These are phyloP conservation scores for Leptobrachium leishanense DNA, from an alignment of 2,113 vertebrate species.

Conservation along the genomic window DNA sequence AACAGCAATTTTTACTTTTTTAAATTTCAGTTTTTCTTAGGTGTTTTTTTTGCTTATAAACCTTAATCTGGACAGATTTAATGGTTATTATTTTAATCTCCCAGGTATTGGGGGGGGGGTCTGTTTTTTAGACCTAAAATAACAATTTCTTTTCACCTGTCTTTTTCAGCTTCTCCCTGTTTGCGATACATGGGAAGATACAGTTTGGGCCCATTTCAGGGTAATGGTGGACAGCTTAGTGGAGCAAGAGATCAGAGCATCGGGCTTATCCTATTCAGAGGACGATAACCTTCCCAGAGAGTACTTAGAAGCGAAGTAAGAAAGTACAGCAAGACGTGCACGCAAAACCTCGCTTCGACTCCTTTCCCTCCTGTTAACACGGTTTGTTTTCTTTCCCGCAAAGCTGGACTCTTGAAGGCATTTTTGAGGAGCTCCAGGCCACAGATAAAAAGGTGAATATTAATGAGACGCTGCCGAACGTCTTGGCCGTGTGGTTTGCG, in stretches of 20 bases:
- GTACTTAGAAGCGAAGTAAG: conserved; percentile 89
- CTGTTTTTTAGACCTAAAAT: too few species aligned
- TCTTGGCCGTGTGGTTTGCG: not conserved
- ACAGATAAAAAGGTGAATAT: conserved; percentile 84
- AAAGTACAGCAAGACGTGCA: not conserved
- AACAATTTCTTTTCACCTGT: not conserved
- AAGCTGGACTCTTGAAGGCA: conserved; percentile 94
- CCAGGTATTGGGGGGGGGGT: too few species aligned
- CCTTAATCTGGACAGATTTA: too few species aligned
- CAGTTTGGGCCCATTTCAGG: conserved; percentile 91
- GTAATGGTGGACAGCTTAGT: conserved; percentile 95
- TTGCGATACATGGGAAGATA: conserved; percentile 95
- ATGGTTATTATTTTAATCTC: too few species aligned
- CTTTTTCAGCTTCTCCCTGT: conserved; percentile 82
- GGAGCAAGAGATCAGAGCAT: conserved; percentile 89
- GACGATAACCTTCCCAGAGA: conserved; percentile 86
- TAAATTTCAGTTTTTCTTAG: too few species aligned
- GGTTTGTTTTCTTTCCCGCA: conserved; percentile 26
- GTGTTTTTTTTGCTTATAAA: too few species aligned
- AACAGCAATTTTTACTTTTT: too few species aligned
- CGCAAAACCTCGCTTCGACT: not conserved
- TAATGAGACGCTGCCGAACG: not conserved
- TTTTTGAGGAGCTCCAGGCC: conserved; percentile 95
- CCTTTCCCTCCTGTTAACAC: not conserved
- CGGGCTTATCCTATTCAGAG: conserved; percentile 77